Evolutionary conservation across 2,113 vertebrate genomes (phyloP), one percentile per base, ranked within the genome.

Genomic region (Poecilia latipinna): DNA sequence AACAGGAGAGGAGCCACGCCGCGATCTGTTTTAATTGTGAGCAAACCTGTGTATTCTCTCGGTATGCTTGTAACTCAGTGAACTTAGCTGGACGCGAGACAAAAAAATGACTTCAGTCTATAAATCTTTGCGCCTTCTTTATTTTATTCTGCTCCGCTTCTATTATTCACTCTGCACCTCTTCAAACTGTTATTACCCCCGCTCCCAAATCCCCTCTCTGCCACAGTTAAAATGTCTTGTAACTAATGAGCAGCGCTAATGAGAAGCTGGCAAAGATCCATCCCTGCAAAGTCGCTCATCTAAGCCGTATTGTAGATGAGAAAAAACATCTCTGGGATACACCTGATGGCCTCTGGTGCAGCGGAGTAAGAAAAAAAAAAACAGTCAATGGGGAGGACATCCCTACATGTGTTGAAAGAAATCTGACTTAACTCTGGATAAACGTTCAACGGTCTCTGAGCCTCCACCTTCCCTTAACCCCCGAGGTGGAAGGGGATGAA

Each of bases 231-330:
- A 85, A 89, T 74, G 82, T 85, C 82, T 86, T 60, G 60, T 78
- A 85, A 89, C 84, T 85, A 91, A 92, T 78, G 76, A 91, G 77
- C 79, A 32, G 68, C 11, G n/a, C 90, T 93, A 93, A 93, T 84
- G 82, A 91, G 84, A 68, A 32, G 42, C 79, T 92, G 91, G 91
- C 88, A 86, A 86, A 65, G 75, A 32, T 69, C 72, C 75, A 68
- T 78, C 74, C 68, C 79, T 74, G 28, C 69, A 64, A 73, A 88
- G 74, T 84, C 77, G 65, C 82, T 68, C 65, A 69, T 73, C 75
- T 72, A 3, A 29, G 39, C 63, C 57, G 42, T 3, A 26, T 54
- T 74, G 26, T 4, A 44, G 29, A 42, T 24, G 32, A 64, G 62
- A 65, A 29, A 77, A 75, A 83, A 87, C 70, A 79, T 80, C 68